Percentiles rank a stretch among this genome's conserved stretches.
These are phyloP conservation scores for Cydia fagiglandana DNA, from an alignment of 1,140 invertebrate species.

Conservation along the genomic window DNA sequence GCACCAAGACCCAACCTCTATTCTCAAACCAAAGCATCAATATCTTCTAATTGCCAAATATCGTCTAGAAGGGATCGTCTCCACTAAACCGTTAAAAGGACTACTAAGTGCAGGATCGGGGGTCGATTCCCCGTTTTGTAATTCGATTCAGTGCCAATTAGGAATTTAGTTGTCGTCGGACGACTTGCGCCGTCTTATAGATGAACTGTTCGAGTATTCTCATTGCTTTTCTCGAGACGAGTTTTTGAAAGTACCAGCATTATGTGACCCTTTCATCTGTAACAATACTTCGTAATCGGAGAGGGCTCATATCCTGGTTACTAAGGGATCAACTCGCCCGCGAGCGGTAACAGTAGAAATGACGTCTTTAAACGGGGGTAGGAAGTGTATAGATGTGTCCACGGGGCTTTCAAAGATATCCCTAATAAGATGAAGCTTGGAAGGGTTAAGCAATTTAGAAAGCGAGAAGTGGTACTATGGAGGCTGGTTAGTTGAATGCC, in stretches of 20 bases:
- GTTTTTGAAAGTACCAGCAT: background rate
- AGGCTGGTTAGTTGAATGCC: background rate
- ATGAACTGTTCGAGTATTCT: conserved; percentile 34
- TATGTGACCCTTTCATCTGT: background rate
- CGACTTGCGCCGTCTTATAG: conserved; percentile 60
- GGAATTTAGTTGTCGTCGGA: conserved; percentile 71
- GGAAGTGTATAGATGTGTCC: conserved; percentile 44
- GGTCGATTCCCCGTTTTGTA: conserved; percentile 74
- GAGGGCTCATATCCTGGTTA: background rate
- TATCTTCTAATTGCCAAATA: conserved; percentile 72
- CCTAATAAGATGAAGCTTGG: conserved; percentile 15
- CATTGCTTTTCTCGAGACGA: background rate
- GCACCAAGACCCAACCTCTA: background rate
- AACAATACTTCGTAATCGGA: background rate
- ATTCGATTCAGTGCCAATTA: conserved; percentile 75
- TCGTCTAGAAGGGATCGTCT: conserved; percentile 69
- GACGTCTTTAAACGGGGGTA: background rate
- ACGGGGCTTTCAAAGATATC: conserved; percentile 7
- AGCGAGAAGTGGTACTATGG: background rate
- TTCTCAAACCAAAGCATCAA: conserved; percentile 39
- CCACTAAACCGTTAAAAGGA: conserved; percentile 77
- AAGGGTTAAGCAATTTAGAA: conserved; percentile 24
- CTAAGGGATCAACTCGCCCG: background rate
- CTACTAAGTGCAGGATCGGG: conserved; percentile 72
- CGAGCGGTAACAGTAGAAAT: background rate